A percentile compares a stretch with the other conserved stretches of the same genome.
phyloP scores from a whole-genome alignment of 1,140 invertebrate species.

The Phthorimaea operculella region DNA sequence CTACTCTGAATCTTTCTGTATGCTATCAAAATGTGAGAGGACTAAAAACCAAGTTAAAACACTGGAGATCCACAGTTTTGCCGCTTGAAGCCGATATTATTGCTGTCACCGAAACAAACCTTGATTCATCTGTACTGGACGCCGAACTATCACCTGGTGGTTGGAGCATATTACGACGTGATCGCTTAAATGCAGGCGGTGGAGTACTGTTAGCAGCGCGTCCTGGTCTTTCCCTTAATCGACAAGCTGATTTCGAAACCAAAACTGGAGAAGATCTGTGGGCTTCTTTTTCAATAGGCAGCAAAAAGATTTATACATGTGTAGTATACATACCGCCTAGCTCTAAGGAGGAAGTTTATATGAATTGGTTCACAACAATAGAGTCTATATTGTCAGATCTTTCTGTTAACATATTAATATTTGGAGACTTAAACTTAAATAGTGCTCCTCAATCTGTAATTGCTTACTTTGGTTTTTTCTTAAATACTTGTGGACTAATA shows the following conservation, averaged over 20 bases:
- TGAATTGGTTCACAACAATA: background rate
- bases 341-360: background rate
- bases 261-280: background rate
- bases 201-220: background rate
- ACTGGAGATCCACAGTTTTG: background rate
- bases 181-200: background rate
- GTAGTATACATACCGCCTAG: conserved; percentile 1
- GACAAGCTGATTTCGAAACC: background rate
- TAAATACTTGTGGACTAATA: conserved; percentile 2
- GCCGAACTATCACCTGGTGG: background rate
- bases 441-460: background rate
- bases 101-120: background rate
- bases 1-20: background rate
- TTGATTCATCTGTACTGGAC: background rate
- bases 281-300: background rate
- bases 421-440: conserved; percentile 8
- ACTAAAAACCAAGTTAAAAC: background rate
- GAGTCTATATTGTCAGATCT: background rate
- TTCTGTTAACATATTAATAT: background rate
- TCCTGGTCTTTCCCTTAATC: background rate
- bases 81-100: background rate
- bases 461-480: conserved; percentile 7
- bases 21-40: background rate
- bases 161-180: background rate
- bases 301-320: background rate